Conservation (phyloP, 2,888 invertebrate species). For the Lithodes maja region DNA sequence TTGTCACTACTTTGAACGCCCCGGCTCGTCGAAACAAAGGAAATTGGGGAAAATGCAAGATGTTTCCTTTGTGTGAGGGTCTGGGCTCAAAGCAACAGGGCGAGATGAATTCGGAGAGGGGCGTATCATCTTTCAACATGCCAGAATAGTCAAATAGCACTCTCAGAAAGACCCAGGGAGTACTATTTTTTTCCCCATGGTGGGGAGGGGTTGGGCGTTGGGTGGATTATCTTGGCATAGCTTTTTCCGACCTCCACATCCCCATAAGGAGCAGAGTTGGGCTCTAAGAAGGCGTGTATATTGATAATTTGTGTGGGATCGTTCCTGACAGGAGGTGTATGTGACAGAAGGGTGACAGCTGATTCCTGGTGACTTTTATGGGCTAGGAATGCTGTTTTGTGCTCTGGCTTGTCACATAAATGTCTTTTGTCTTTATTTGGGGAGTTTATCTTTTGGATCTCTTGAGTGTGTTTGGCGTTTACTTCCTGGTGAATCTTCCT, state of each 20-base stretch:
- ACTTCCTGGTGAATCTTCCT: too few relatives aligned
- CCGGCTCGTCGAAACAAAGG: constrained; percentile 66
- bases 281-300: not conserved
- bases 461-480: too few relatives aligned
- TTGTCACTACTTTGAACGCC: constrained; percentile 56
- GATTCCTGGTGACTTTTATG: constrained; percentile 8
- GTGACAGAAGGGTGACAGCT: not conserved
- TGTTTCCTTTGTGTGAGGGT: constrained; percentile 28
- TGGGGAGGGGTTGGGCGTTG: constrained; percentile 56
- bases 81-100: constrained; percentile 19
- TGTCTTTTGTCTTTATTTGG: not conserved
- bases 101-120: constrained; percentile 51
- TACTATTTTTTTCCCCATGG: constrained; percentile 58
- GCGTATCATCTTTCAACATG: constrained; percentile 54
- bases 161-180: constrained; percentile 43
- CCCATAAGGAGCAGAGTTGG: not conserved
- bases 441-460: too few relatives aligned
- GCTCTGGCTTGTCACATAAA: not conserved
- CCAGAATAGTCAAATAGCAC: constrained; percentile 36
- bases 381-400: not conserved
- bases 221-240: constrained; percentile 20
- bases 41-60: constrained; percentile 63
- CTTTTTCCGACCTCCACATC: not conserved
- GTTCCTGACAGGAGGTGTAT: not conserved
- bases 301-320: not conserved